Conservation (phyloP, 2,888 invertebrate genomes). For the Nomada fabriciana region DNA sequence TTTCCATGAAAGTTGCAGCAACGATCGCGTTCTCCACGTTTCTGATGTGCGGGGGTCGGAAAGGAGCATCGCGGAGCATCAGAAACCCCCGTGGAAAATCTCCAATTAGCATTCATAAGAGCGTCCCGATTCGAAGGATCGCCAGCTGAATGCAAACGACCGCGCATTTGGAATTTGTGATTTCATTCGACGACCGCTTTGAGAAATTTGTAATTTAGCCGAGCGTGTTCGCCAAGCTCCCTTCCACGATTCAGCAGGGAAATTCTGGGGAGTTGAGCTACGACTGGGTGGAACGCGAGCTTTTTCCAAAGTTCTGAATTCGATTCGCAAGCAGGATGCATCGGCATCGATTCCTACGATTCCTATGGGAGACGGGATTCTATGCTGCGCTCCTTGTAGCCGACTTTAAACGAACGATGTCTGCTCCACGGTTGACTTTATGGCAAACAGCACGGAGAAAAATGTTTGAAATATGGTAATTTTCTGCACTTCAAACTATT, state of each 20-base stretch:
- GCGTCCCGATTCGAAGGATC: constrained; percentile 64
- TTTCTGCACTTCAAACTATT: not conserved
- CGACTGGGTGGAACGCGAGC: not conserved
- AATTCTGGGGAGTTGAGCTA: constrained; percentile 10
- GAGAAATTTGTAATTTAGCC: constrained; percentile 65
- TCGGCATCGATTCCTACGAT: constrained; percentile 27
- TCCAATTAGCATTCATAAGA: constrained; percentile 72
- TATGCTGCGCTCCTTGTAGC: not conserved
- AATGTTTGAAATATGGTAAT: not conserved
- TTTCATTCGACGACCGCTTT: constrained; percentile 43
- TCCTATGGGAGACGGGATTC: not conserved
- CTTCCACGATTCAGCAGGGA: not conserved
- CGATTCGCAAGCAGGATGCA: not conserved
- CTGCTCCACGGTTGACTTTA: not conserved
- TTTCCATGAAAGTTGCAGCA: constrained; percentile 23
- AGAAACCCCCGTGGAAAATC: constrained; percentile 51
- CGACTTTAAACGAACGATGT: not conserved
- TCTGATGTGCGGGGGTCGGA: constrained; percentile 12
- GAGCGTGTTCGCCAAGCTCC: not conserved
- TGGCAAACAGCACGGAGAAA: not conserved
- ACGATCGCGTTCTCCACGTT: not conserved
- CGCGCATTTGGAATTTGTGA: constrained; percentile 67
- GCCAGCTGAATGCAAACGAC: constrained; percentile 66
- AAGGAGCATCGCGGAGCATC: constrained; percentile 13
- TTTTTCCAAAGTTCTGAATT: constrained; percentile 25